phyloP scores from a whole-genome alignment of 1,140 invertebrate genomes.

The Phocides pigmalion region DNA sequence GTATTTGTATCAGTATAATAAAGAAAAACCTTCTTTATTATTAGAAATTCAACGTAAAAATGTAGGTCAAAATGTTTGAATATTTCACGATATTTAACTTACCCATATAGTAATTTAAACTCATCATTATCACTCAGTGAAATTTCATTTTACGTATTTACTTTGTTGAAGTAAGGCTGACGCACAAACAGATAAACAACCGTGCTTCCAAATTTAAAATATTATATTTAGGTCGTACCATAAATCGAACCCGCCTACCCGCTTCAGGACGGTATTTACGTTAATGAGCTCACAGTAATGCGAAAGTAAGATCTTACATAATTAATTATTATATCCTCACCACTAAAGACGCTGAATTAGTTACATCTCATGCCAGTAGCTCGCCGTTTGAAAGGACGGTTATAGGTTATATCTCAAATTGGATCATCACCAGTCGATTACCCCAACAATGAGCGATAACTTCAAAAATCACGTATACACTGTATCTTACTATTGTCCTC shows the following conservation, averaged over 20 bases:
- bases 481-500: neutral
- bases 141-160: neutral
- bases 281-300: constrained; percentile 23
- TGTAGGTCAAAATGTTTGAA: too few relatives aligned
- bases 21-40: too few relatives aligned
- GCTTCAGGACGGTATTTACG: constrained; percentile 4
- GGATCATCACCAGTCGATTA: constrained; percentile 36
- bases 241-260: constrained; percentile 17
- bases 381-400: neutral
- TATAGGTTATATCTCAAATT: constrained; percentile 32
- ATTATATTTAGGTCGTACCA: constrained; percentile 15
- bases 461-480: neutral
- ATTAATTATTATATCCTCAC: constrained; percentile 12
- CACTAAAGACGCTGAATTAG: constrained; percentile 6
- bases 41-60: too few relatives aligned
- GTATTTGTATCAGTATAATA: too few relatives aligned
- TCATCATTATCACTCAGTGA: neutral
- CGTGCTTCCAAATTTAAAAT: constrained; percentile 4
- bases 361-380: neutral
- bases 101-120: neutral
- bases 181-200: constrained; percentile 12
- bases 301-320: constrained; percentile 29
- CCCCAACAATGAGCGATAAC: neutral
- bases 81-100: too few relatives aligned
- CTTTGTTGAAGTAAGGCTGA: neutral